phyloP scores from a whole-genome alignment of 2,113 vertebrate species.

The Mirounga angustirostris region DNA sequence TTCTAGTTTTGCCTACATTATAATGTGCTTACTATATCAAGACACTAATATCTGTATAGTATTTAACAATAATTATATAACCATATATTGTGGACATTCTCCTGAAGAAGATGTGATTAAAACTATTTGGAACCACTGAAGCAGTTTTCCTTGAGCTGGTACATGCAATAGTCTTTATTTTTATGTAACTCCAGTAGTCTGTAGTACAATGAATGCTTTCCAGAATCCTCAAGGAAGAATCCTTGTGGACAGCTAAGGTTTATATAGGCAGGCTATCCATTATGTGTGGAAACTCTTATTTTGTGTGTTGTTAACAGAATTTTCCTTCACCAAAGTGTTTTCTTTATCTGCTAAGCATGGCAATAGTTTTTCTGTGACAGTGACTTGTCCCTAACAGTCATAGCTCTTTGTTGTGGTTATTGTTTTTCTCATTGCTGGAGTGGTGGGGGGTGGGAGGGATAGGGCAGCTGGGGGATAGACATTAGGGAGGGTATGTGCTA shows the following conservation, averaged over 20 bases:
- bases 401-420: neutral
- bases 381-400: neutral
- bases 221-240: neutral
- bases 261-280: neutral
- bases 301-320: neutral
- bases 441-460: no score
- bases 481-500: no score
- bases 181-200: neutral
- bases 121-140: neutral
- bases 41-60: neutral
- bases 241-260: neutral
- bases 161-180: constrained; percentile 21
- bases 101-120: neutral
- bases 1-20: neutral
- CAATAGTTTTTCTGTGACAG: neutral
- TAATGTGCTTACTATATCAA: neutral
- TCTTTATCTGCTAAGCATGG: neutral
- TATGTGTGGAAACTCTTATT: neutral
- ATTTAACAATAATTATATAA: neutral
- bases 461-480: no score
- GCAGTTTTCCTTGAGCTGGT: constrained; percentile 39
- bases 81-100: neutral
- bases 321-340: neutral
- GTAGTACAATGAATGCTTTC: neutral
- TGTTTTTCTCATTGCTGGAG: neutral